Evolutionary conservation across 2,888 invertebrate species (phyloP), one percentile per base, ranked within the genome.

Genomic region (Drosophila diplacantha): DNA sequence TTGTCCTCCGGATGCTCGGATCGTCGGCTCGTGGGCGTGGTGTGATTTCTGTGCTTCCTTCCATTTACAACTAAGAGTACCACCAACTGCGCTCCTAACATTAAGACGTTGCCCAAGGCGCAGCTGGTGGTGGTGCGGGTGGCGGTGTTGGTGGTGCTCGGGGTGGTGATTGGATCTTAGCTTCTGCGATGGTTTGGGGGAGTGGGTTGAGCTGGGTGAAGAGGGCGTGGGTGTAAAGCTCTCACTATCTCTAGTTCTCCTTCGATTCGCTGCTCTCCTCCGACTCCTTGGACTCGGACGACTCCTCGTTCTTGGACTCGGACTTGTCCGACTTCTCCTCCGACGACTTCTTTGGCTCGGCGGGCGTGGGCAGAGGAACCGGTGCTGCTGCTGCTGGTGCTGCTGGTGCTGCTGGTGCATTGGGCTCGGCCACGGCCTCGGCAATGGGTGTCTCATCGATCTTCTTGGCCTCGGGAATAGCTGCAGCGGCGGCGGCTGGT

Each of bases 361-460:
- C 63, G 8, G 62, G 22, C 20, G 44, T 47, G 39, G 41, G 49
- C 50, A 37, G 26, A 29, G 37, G 63, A 20, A 14, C 38, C 22
- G 39, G 43, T 31, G 26, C 29, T n/a, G 49, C 49, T 37, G 16
- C 11, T 16, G 39, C 38, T 31, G 26, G 20, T n/a, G 49, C 49
- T 37, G 16, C 11, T 16, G 39, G 38, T 31, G 26, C 20, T 12
- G 31, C 31, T 14, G 31, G 12, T 14, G 12, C 31, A 2, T 11
- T 11, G 11, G 11, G 16, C 20, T 49, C 26, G 50, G 61, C 46
- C 85, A 89, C 73, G 85, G 89, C 52, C 29, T 26, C 47, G 85
- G 74, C 74, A 88, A 90, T 85, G 87, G 90, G 75, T 88, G 90
- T 74, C 87, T 83, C 77, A 47, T 75, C 73, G 50, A 75, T 72